A percentile compares a stretch with the other conserved stretches of the same genome.
Evolutionary conservation across 2,113 vertebrate genomes (phyloP).

Genomic region (Pelecanoides urinatrix): DNA sequence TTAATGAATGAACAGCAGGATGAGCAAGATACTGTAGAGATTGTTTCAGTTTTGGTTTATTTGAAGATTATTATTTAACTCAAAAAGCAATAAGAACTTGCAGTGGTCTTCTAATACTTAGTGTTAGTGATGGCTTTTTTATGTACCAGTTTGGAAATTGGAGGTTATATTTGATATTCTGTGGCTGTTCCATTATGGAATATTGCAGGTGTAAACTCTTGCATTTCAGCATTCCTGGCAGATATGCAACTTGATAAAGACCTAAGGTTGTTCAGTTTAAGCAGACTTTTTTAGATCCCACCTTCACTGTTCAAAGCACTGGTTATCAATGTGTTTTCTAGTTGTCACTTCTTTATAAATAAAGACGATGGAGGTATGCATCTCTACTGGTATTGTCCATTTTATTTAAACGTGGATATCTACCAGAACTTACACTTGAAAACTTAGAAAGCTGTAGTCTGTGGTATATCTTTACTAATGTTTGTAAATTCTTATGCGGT

Average conservation of each 20-base stretch:
- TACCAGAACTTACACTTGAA: neutral
- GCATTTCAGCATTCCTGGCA: conserved; percentile 70
- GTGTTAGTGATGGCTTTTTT: conserved; percentile 64
- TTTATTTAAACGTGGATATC: conserved; percentile 31
- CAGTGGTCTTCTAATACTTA: conserved; percentile 54
- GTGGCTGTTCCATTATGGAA: conserved; percentile 65
- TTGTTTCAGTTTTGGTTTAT: conserved; percentile 63
- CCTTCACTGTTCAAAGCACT: conserved; percentile 71
- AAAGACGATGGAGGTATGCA: conserved; percentile 59
- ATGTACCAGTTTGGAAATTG: conserved; percentile 67
- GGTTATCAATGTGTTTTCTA: conserved; percentile 79
- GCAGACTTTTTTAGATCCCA: conserved; percentile 69
- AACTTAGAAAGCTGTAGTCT: neutral
- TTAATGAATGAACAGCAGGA: conserved; percentile 55
- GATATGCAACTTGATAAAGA: conserved; percentile 61
- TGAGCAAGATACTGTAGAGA: conserved; percentile 22
- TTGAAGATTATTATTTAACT: conserved; percentile 59
- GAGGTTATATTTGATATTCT: conserved; percentile 75
- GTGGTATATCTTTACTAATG: neutral
- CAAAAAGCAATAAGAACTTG: conserved; percentile 74
- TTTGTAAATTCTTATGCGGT: neutral
- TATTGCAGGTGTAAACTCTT: conserved; percentile 65
- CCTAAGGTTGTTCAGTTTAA: conserved; percentile 56
- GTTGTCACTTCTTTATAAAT: conserved; percentile 80
- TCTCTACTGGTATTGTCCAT: conserved; percentile 45